These are phyloP conservation scores for Brachionus manjavacas DNA, from an alignment of 1,140 invertebrate species.

Conservation along the genomic window DNA sequence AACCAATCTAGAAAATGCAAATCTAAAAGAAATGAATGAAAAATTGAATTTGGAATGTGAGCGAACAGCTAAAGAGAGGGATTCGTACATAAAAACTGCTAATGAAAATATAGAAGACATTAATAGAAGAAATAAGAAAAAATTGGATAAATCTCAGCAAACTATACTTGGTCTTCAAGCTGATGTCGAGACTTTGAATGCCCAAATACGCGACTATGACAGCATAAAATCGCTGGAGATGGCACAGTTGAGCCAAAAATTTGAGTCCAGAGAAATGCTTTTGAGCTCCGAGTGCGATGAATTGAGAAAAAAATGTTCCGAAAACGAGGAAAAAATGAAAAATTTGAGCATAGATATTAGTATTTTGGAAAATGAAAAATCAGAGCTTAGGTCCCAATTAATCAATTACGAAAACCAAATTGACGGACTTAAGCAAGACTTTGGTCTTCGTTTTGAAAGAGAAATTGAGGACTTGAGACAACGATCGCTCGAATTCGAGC, in stretches of 20 bases:
- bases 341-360: neutral
- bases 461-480: neutral
- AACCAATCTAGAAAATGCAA: neutral
- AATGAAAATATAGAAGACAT: neutral
- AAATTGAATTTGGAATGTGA: neutral
- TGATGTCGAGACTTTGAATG: neutral
- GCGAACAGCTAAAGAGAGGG: neutral
- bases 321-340: neutral
- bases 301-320: neutral
- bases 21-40: neutral
- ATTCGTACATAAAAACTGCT: conserved; percentile 2
- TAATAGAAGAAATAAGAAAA: neutral
- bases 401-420: conserved; percentile 5
- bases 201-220: neutral
- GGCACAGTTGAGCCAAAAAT: neutral
- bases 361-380: neutral
- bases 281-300: neutral
- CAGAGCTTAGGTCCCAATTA: neutral
- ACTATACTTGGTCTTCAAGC: neutral
- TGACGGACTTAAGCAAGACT: neutral
- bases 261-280: neutral
- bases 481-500: neutral
- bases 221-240: neutral
- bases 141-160: conserved; percentile 1
- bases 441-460: neutral